Evolutionary conservation across 2,113 vertebrate species (phyloP), one percentile per base, ranked within the genome.

Genomic region (Gymnobelideus leadbeateri): DNA sequence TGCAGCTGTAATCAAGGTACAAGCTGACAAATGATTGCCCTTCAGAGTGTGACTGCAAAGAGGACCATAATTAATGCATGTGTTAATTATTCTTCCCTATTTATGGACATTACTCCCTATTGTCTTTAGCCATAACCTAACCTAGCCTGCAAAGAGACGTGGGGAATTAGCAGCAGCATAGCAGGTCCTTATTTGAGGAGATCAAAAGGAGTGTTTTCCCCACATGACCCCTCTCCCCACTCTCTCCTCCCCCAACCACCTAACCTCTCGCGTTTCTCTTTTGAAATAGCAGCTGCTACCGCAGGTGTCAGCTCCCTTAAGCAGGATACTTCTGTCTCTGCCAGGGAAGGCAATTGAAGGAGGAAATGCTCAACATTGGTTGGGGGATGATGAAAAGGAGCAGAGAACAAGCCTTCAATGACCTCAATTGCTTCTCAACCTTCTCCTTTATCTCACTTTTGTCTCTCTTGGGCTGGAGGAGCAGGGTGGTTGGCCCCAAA

Each of bases 11-110:
- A 84, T 84, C 68, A 84, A 84, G 68, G 68, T 84, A 43, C 6
- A 84, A 84, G 68, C 68, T 43, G n/a, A 84, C 68, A 84, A 84
- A 84, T 84, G 68, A 84, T 84, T 84, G 68, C 68, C 68, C 68
- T 84, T 84, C 68, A 84, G n/a, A 84, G 23, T 84, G n/a, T 84
- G n/a, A 84, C 68, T 43, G n/a, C 68, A 84, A 77, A 43, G n/a
- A 84, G 68, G 68, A 43, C n/a, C 68, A 23, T 84, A 84, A 84
- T 84, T 84, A 84, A 84, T 84, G 68, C 68, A 84, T 43, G 68
- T 43, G n/a, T 84, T 84, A 84, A 84, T 84, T 84, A 84, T 84
- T 84, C 68, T 84, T 43, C 68, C 68, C 37, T 84, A 84, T 84
- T 84, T 84, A 84, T 43, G 68, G 68, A 84, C 68, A 23, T 84